phyloP scores from a whole-genome alignment of 2,113 vertebrate genomes.

The Micromys minutus region DNA sequence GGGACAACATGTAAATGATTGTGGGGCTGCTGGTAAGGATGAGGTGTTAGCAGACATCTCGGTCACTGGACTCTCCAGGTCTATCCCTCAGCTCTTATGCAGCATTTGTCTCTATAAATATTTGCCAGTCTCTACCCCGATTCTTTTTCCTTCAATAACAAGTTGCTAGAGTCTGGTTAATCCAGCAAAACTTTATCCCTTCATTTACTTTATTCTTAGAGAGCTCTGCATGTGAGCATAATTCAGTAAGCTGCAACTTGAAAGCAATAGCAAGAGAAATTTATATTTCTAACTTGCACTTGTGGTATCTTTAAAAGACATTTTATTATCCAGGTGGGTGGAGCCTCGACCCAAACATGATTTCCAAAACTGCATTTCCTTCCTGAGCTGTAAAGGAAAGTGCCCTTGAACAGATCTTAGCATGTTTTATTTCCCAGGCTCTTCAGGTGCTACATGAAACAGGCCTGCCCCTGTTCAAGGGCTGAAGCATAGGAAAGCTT shows the following conservation, averaged over 20 bases:
- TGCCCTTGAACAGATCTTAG: constrained; percentile 71
- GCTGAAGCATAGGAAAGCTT: constrained; percentile 61
- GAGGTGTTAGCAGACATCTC: neutral
- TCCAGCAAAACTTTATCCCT: neutral
- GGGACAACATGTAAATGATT: neutral
- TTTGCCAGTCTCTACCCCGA: neutral
- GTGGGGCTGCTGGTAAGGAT: neutral
- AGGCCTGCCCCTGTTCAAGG: constrained; percentile 62
- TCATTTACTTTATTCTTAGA: constrained; percentile 14
- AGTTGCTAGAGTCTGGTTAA: neutral
- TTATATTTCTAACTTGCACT: constrained; percentile 45
- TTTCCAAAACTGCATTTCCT: constrained; percentile 82
- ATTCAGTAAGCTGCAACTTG: neutral
- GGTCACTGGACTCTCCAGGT: neutral
- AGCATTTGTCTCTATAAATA: neutral
- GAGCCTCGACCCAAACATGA: constrained; percentile 69
- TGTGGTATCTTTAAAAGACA: constrained; percentile 61
- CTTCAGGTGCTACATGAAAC: constrained; percentile 74
- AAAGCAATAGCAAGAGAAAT: constrained; percentile 45
- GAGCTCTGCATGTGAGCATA: neutral
- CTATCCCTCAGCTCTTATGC: neutral
- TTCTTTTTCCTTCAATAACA: neutral
- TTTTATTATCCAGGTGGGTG: constrained; percentile 79
- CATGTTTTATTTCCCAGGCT: constrained; percentile 77
- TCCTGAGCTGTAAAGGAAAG: constrained; percentile 77